Conservation (phyloP, 2,797 vertebrate species). For the Amphiprion clarkii region DNA sequence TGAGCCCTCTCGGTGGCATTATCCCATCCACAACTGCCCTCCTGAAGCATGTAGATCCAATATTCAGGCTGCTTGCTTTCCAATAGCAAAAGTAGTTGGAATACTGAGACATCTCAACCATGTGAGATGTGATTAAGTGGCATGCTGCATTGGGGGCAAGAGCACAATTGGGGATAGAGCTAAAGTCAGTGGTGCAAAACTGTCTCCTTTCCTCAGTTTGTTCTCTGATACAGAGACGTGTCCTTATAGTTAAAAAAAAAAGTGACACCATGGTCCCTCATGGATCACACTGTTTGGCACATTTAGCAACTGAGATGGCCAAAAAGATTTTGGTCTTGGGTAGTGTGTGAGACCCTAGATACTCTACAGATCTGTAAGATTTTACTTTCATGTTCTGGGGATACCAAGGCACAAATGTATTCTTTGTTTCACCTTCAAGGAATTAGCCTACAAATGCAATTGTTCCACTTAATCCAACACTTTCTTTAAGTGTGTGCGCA, state of each 20-base stretch:
- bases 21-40: conserved; percentile 2
- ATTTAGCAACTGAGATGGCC: neutral
- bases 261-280: neutral
- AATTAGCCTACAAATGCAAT: neutral
- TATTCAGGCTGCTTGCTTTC: neutral
- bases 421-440: conserved; percentile 4
- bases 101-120: conserved; percentile 1
- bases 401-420: neutral
- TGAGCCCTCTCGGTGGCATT: conserved; percentile 12
- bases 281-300: neutral
- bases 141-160: neutral
- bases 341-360: neutral
- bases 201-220: neutral
- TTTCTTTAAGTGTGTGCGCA: neutral
- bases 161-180: neutral
- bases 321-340: neutral
- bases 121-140: conserved; percentile 13
- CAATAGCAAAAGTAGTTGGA: neutral
- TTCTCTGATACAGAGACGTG: neutral
- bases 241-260: neutral
- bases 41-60: conserved; percentile 2
- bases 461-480: neutral
- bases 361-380: neutral
- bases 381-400: neutral
- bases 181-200: neutral